These are phyloP conservation scores for Tortrix viridana DNA, from an alignment of 2,888 invertebrate species.

Conservation along the genomic window DNA sequence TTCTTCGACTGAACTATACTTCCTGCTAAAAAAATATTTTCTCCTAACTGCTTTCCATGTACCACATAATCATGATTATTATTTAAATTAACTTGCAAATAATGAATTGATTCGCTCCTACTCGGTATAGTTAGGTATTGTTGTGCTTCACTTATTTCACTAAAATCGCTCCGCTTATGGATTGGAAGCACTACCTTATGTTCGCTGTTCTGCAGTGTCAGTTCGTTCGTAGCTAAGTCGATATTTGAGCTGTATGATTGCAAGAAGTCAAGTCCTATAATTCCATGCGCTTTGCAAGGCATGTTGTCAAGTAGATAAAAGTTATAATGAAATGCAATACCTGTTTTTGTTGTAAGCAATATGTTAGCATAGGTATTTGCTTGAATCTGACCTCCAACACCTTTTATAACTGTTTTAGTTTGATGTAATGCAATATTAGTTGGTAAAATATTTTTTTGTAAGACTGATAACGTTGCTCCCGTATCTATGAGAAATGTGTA, in stretches of 20 bases:
- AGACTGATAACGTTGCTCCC: slow-evolving; percentile 14
- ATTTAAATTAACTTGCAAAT: neutral
- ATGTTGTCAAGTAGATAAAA: slow-evolving; percentile 8
- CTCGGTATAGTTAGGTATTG: neutral
- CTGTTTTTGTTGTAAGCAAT: neutral
- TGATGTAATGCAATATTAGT: neutral
- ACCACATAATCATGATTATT: neutral
- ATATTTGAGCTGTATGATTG: slow-evolving; percentile 2
- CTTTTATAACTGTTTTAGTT: neutral
- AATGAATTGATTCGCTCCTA: slow-evolving; percentile 14
- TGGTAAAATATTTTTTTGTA: neutral
- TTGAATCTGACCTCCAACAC: slow-evolving; percentile 4
- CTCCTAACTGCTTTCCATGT: neutral
- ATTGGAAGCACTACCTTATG: neutral
- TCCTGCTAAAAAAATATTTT: neutral
- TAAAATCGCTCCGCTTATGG: slow-evolving; percentile 1
- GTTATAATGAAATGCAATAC: neutral
- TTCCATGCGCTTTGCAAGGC: slow-evolving; percentile 6
- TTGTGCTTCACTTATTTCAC: neutral
- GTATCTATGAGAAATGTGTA: slow-evolving; percentile 7
- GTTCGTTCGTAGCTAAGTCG: neutral
- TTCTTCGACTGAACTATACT: neutral
- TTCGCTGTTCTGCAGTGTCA: neutral
- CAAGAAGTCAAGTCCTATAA: slow-evolving; percentile 10
- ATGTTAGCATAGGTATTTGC: neutral